Evolutionary conservation across 2,797 vertebrate genomes (phyloP).

Genomic region (Anniella stebbinsi): DNA sequence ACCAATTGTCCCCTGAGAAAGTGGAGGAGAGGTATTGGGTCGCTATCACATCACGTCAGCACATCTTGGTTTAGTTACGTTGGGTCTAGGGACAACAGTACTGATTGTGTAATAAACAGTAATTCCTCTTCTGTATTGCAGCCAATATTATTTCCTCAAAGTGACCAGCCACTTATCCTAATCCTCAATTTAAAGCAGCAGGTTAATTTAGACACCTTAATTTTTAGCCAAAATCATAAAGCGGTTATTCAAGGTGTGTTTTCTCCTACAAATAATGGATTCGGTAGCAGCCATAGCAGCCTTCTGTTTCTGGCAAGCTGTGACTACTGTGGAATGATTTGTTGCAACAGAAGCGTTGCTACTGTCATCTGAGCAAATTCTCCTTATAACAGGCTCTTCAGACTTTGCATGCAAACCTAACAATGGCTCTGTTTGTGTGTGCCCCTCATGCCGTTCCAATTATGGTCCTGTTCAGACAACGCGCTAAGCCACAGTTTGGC

Average conservation of each 20-base stretch:
- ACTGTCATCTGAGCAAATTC: not conserved
- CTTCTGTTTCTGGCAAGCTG: not conserved
- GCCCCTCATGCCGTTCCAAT: not conserved
- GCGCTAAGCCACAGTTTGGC: no score
- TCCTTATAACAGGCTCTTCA: not conserved
- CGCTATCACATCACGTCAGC: no score
- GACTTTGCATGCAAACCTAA: not conserved
- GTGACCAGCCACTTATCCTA: slow-evolving; percentile 41
- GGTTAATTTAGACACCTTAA: slow-evolving; percentile 37
- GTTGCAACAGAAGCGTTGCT: not conserved
- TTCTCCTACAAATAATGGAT: not conserved
- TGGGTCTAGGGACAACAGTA: slow-evolving; percentile 1
- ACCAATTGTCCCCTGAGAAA: no score
- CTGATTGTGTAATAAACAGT: slow-evolving; percentile 30
- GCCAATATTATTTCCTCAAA: slow-evolving; percentile 37
- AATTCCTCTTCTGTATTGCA: slow-evolving; percentile 39
- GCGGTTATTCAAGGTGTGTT: not conserved
- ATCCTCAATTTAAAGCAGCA: slow-evolving; percentile 44
- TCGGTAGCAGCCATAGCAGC: not conserved
- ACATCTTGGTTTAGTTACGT: no score
- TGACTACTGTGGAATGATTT: not conserved
- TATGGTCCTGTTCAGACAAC: no score
- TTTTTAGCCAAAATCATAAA: slow-evolving; percentile 50
- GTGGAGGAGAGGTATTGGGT: no score
- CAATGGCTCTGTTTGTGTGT: not conserved